These are phyloP conservation scores for Drosophila aff. DNA, from an alignment of 1,140 invertebrate species.

Conservation along the genomic window DNA sequence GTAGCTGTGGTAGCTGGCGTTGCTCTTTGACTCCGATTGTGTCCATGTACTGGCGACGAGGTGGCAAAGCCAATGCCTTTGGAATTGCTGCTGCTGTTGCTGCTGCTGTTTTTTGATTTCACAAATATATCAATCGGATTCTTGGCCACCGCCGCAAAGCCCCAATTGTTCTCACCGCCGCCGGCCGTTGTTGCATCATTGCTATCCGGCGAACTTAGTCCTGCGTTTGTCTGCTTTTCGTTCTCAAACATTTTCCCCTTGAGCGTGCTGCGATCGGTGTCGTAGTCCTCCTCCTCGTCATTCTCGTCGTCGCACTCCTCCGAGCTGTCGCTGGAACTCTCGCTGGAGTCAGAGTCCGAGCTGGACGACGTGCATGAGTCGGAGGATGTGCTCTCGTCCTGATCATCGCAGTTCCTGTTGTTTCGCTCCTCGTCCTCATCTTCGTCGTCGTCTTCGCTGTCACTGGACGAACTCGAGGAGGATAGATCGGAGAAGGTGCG, in stretches of 20 bases:
- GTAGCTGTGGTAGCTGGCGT: conserved; percentile 1
- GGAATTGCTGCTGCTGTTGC: conserved; percentile 1
- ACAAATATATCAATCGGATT: conserved; percentile 85
- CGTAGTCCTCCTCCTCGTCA: conserved; percentile 74
- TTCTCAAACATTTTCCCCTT: conserved; percentile 75
- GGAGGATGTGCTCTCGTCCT: conserved; percentile 78
- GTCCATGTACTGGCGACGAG: conserved; percentile 7
- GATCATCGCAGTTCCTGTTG: conserved; percentile 68
- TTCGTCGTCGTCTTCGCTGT: conserved; percentile 83
- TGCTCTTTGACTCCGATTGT: conserved; percentile 26
- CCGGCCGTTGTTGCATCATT: conserved; percentile 50
- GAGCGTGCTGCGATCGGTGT: conserved; percentile 74
- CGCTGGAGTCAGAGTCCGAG: conserved; percentile 81
- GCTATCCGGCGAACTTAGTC: conserved; percentile 34
- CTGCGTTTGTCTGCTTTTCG: conserved; percentile 56
- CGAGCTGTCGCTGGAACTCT: conserved; percentile 81
- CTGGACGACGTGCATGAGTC: conserved; percentile 85
- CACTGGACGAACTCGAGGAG: conserved; percentile 77
- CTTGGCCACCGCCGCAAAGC: conserved; percentile 90
- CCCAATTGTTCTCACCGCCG: conserved; percentile 89
- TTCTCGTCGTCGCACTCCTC: conserved; percentile 82
- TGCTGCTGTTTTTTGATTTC: conserved; percentile 56
- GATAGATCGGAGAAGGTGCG: conserved; percentile 79
- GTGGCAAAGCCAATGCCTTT: conserved; percentile 37
- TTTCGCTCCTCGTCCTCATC: conserved; percentile 75